Evolutionary conservation across 2,797 vertebrate species (phyloP), one percentile per base, ranked within the genome.

Genomic region (Ibycter americanus): DNA sequence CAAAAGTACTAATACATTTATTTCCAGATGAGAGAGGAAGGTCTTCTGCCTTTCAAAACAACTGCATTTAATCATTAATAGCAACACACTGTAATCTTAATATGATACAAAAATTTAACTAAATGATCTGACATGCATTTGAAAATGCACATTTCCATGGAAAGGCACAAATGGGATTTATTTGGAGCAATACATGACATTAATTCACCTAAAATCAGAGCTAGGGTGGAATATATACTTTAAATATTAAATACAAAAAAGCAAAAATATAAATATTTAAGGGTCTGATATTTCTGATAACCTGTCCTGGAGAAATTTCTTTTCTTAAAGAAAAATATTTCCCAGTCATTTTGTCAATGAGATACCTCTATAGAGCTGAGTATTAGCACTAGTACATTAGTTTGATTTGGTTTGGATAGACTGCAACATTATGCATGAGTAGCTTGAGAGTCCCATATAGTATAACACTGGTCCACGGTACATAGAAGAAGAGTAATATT

Each of bases 391-490:
- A 23, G 40, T 59, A 36, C 15, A 3, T 36, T 44, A 34, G 4
- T 73, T 82, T 70, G 17, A 36, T 67, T 89, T 20, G 15, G 3
- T 70, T 89, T 70, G n/a, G 21, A 34, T 52, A 38, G 25, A 52
- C 5, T 61, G 11, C 8, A 76, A 1, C 2, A 1, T 36, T 72
- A 51, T 5, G 4, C 13, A 54, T 3, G 5, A 56, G 25, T 62
- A 54, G 6, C 6, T 49, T 65, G 54, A 46, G 93, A 83, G 38
- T 40, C 26, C 29, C 42, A 2, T 55, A 25, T 6, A 29, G 5
- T 22, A 29, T 22, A 78, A 55, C 23, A 14, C 5, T 72, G 19
- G 12, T 29, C 6, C 3, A 65, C 14, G n/a, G 16, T 36, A 58
- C 11, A 42, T 3, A 70, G 40, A 66, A 58, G 11, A 81, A 58